Evolutionary conservation across 2,888 invertebrate species (phyloP), one percentile per base, ranked within the genome.

Genomic region (Elegia similella): DNA sequence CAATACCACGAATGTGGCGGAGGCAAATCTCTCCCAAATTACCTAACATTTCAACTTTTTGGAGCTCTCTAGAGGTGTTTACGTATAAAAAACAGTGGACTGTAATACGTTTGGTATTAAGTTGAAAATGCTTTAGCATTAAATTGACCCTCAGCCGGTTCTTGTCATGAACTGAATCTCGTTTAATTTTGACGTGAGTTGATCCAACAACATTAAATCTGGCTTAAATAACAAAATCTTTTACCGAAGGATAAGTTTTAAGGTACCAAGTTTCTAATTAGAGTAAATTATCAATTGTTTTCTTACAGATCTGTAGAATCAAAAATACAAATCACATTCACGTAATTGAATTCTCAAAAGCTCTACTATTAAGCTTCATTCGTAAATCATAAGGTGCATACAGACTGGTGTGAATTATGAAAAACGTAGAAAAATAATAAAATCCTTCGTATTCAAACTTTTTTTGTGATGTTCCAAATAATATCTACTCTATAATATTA

Each of bases 21-120:
- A 63, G 62, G 60, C 63, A 62, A 66, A 68, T 62, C 61, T 60
- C 62, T 68, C 57, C 32, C 32, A 50, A 50, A 50, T 50, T 34
- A 50, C 32, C 48, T 50, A 34, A 50, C 15, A 50, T 50, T 50
- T 50, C 48, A 50, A 50, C 32, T 32, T 50, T 50, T 30, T 47
- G 48, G 10, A 50, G 8, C 32, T 50, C 34, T 15, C n/a, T 5
- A 13, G 30, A 48, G 32, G n/a, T 15, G 1, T 32, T 15, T 32
- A 30, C 30, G 13, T 10, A 10, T 10, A 5, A 12, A 2, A 38
- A 38, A 34, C 15, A 13, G 15, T 15, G 32, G n/a, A 34, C 32
- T 34, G 1, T 50, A 50, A 15, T 10, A 1, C 12, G 32, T 16
- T 34, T 15, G 8, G 1, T 7, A 47, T 13, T 13, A 47, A 13